A percentile compares a stretch with the other conserved stretches of the same genome.
phyloP scores from a whole-genome alignment of 2,888 invertebrate genomes.

The Cerastis leucographa region DNA sequence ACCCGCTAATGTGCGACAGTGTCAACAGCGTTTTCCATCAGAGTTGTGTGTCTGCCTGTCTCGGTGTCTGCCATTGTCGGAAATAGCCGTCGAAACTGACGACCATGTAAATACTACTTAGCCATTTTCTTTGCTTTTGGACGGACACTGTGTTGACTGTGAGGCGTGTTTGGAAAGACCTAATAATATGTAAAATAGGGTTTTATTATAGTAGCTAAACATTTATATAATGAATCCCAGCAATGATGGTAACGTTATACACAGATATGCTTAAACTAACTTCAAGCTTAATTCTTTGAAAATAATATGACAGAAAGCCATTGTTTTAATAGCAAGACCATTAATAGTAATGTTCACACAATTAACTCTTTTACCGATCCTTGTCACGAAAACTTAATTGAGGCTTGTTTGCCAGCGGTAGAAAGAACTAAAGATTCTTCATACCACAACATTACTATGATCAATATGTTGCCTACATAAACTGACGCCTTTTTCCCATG shows the following conservation, averaged over 20 bases:
- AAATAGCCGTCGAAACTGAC: conserved; percentile 65
- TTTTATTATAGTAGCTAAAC: neutral
- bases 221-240: neutral
- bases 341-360: conserved; percentile 7
- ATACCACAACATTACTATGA: neutral
- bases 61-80: conserved; percentile 50
- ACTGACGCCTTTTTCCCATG: neutral
- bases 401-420: neutral
- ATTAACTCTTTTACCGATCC: conserved; percentile 13
- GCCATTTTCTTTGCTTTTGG: conserved; percentile 50
- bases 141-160: conserved; percentile 42
- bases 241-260: no score
- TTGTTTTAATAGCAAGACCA: conserved; percentile 7
- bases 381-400: conserved; percentile 24
- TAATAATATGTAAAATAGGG: neutral
- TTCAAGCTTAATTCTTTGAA: neutral
- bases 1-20: conserved; percentile 60
- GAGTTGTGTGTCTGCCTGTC: conserved; percentile 37
- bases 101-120: conserved; percentile 60
- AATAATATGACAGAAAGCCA: neutral
- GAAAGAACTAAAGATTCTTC: neutral
- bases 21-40: conserved; percentile 67
- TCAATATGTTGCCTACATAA: neutral
- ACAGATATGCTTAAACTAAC: neutral
- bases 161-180: conserved; percentile 6